These are phyloP conservation scores for Chelonoidis abingdonii DNA, from an alignment of 2,113 vertebrate genomes.

Conservation along the genomic window DNA sequence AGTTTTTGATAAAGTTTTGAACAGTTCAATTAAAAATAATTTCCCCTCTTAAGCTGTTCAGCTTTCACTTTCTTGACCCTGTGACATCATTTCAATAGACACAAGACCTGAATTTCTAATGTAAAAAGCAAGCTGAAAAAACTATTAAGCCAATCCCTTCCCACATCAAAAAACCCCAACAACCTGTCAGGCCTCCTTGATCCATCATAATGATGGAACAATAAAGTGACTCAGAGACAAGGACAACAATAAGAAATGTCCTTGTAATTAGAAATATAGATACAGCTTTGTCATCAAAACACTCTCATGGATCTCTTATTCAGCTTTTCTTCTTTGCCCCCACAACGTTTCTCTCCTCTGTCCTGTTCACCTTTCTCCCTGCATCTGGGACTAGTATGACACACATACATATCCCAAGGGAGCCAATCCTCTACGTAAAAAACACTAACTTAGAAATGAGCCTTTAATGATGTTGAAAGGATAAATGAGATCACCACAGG, in stretches of 20 bases:
- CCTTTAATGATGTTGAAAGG: neutral
- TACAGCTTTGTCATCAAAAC: neutral
- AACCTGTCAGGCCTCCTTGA: conserved; percentile 20
- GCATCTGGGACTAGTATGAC: neutral
- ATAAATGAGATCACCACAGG: neutral
- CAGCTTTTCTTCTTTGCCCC: neutral
- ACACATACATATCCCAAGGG: neutral
- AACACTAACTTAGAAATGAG: neutral
- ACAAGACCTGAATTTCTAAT: neutral
- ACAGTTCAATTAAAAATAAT: conserved; percentile 2
- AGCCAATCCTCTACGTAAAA: neutral
- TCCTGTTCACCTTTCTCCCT: rapidly evolving
- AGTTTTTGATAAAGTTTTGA: conserved; percentile 36
- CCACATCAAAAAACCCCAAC: no score
- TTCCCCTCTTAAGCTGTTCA: neutral
- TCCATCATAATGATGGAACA: conserved; percentile 17
- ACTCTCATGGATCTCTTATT: neutral
- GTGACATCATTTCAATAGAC: neutral
- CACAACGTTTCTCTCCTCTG: neutral
- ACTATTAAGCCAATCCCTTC: neutral
- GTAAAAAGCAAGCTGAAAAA: conserved; percentile 41
- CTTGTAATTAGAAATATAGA: neutral
- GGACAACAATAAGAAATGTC: conserved; percentile 18
- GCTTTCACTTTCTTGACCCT: conserved; percentile 28
- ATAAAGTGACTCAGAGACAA: conserved; percentile 3